A percentile compares a stretch with the other conserved stretches of the same genome.
phyloP scores from a whole-genome alignment of 1,140 invertebrate species.

The Hypsibius dujardini region DNA sequence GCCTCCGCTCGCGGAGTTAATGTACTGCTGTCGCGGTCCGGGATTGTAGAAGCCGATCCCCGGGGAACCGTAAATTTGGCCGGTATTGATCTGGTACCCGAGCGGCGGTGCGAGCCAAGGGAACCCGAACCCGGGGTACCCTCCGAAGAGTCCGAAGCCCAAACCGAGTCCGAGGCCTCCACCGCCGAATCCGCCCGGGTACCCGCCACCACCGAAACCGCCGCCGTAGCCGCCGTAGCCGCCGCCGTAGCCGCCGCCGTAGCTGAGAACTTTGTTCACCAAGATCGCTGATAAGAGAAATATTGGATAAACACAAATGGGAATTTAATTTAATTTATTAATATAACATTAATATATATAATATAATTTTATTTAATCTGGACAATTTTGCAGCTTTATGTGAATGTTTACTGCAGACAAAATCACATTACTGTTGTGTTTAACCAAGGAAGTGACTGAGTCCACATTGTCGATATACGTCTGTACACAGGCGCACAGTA shows the following conservation, averaged over 20 bases:
- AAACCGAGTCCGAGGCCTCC: slow-evolving; percentile 21
- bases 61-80: slow-evolving; percentile 5
- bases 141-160: slow-evolving; percentile 23
- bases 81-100: neutral
- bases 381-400: too few relatives aligned
- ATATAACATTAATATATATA: too few relatives aligned
- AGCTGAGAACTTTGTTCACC: neutral
- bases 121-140: slow-evolving; percentile 26
- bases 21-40: slow-evolving; percentile 20
- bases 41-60: slow-evolving; percentile 22
- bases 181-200: slow-evolving; percentile 22
- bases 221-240: slow-evolving; percentile 14
- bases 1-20: slow-evolving; percentile 16
- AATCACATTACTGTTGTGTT: too few relatives aligned
- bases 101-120: slow-evolving; percentile 22
- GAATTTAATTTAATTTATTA: too few relatives aligned
- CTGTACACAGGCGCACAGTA: too few relatives aligned
- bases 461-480: too few relatives aligned
- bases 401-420: too few relatives aligned
- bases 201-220: slow-evolving; percentile 16
- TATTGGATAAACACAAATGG: too few relatives aligned
- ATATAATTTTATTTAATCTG: too few relatives aligned
- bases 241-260: slow-evolving; percentile 18
- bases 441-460: too few relatives aligned
- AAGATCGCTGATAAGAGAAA: neutral